phyloP scores from a whole-genome alignment of 1,140 invertebrate species.

The Theocolax elegans region DNA sequence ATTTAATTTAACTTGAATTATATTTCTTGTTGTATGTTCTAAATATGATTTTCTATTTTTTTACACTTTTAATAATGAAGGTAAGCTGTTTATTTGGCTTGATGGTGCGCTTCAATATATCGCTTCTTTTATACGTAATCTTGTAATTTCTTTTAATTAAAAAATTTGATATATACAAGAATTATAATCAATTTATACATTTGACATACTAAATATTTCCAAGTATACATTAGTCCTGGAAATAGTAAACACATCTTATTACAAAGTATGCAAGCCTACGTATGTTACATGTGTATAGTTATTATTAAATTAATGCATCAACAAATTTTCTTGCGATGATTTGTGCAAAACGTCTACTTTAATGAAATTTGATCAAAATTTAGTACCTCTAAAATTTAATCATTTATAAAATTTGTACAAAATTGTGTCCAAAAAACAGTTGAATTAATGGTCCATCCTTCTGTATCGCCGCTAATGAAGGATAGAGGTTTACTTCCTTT shows the following conservation, averaged over 20 bases:
- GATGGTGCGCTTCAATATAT: conserved; percentile 14
- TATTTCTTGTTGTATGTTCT: conserved; percentile 9
- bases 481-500: conserved; percentile 21
- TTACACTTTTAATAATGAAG: conserved; percentile 12
- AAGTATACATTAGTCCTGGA: conserved; percentile 10
- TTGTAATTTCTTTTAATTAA: conserved; percentile 26
- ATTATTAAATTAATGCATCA: conserved; percentile 17
- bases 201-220: conserved; percentile 31
- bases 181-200: conserved; percentile 34
- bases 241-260: conserved; percentile 18
- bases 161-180: conserved; percentile 38
- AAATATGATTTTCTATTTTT: conserved; percentile 19
- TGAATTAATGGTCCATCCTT: not conserved
- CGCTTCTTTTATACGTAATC: conserved; percentile 4
- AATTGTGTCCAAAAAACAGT: conserved; percentile 32
- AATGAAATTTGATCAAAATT: conserved; percentile 33
- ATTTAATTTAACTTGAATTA: conserved; percentile 21
- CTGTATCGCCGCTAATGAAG: not conserved
- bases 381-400: conserved; percentile 9
- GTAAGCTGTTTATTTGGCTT: conserved; percentile 37
- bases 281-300: conserved; percentile 33
- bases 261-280: conserved; percentile 22
- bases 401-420: conserved; percentile 43
- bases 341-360: conserved; percentile 32
- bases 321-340: conserved; percentile 19